Conservation (phyloP, 2,797 vertebrate species). For the Eremophila alpestris region DNA sequence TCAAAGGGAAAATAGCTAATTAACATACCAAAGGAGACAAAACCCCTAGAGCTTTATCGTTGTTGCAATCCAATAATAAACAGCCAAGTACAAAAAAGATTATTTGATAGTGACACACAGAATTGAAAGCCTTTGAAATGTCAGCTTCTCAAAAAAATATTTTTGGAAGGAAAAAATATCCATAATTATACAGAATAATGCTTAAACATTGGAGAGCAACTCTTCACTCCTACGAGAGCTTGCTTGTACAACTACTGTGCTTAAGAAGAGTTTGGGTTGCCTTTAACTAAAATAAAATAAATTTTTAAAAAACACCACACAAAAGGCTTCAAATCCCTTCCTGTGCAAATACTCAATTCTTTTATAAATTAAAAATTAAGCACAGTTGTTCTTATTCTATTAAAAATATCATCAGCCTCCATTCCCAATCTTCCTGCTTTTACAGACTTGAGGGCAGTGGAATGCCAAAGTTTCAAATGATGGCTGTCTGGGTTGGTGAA, state of each 20-base stretch:
- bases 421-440: neutral
- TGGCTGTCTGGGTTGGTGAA: conserved; percentile 4
- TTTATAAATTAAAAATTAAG: conserved; percentile 70
- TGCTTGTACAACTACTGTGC: conserved; percentile 61
- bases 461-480: neutral
- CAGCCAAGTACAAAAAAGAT: conserved; percentile 84
- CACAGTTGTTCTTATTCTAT: conserved; percentile 16
- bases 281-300: conserved; percentile 69
- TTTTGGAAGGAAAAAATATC: conserved; percentile 80
- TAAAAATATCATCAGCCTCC: conserved; percentile 2
- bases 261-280: conserved; percentile 53
- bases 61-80: conserved; percentile 86
- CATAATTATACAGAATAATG: conserved; percentile 81
- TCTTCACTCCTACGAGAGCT: conserved; percentile 64
- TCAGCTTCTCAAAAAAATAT: conserved; percentile 78
- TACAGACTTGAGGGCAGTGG: conserved; percentile 16
- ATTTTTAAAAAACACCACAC: neutral
- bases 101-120: conserved; percentile 84
- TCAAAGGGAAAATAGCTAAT: conserved; percentile 83
- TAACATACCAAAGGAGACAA: conserved; percentile 87
- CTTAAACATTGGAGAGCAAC: conserved; percentile 62
- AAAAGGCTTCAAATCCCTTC: conserved; percentile 62
- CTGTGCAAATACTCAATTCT: conserved; percentile 63
- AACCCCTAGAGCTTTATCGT: conserved; percentile 82
- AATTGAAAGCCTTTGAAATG: conserved; percentile 85